Base-by-base conservation (phyloP, 1,140 invertebrate species). In the Acyrthosiphon pisum region DNA sequence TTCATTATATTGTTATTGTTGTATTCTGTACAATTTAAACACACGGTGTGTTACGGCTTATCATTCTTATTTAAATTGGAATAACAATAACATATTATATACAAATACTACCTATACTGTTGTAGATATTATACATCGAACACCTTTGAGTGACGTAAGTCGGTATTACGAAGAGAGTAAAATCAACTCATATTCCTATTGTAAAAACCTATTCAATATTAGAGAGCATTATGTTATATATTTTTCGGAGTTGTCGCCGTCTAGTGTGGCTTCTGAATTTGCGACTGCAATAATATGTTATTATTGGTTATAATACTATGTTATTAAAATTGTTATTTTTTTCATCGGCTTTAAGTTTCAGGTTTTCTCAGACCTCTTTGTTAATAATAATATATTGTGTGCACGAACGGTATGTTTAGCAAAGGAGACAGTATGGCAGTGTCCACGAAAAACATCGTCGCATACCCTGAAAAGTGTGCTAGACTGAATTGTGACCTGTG, bases 381-480 rank as follows among this genome's bases (percentile, higher is more conserved):
- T 4, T 3, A 41, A 41, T 3, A 41, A 41, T 30, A n/a, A 46
- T 91, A 81, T 37, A 53, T 89, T 53, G n/a, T 30, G 4, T 68
- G 26, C 11, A n/a, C 60, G 2, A 14, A 37, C 37, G 18, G 9
- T 93, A 94, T 94, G 93, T 95, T 95, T 94, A 93, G 95, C 95
- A 95, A 95, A 92, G 93, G 95, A 89, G 93, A 94, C 93, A 83
- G 96, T 96, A 93, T 98, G 96, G 95, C 97, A 94, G 96, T 98
- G 18, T 96, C 97, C 1, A 96, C 97, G 53, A 98, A 98, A 95
- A 98, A 99, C 95, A 95, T 99, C 89, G 96, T 96, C 2, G 97
- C 98, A 0, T 97, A 97, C 94, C 96, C 97, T 1, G 96, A 97
- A 83, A 95, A 96, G 93, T 99, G 98, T 95, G 94, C 95, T 44